phyloP scores from a whole-genome alignment of 1,140 invertebrate genomes.

The Cyphomyrmex costatus region DNA sequence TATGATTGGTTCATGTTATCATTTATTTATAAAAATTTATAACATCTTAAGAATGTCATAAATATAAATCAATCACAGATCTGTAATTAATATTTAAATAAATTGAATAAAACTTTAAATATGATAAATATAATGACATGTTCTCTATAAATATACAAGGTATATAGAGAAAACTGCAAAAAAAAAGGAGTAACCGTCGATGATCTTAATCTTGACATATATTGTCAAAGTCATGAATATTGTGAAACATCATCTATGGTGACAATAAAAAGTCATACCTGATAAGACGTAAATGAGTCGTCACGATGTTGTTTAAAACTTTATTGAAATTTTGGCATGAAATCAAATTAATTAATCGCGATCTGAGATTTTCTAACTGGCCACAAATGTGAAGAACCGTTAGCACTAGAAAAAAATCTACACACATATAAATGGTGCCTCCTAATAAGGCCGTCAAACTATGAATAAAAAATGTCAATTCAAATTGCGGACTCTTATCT shows the following conservation, averaged over 20 bases:
- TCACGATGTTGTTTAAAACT: background rate
- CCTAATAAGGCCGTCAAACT: background rate
- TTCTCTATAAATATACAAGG: no score
- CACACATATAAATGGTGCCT: background rate
- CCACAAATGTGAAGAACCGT: slow-evolving; percentile 40
- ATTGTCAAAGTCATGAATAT: no score
- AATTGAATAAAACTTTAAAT: no score
- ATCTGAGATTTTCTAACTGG: slow-evolving; percentile 25
- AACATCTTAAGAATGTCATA: no score
- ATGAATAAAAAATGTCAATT: slow-evolving; percentile 16
- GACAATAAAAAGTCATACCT: slow-evolving; percentile 18
- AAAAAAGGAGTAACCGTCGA: no score
- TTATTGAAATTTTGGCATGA: background rate
- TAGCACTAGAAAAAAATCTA: slow-evolving; percentile 27
- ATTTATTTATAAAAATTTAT: no score
- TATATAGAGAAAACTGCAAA: no score
- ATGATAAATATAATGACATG: no score
- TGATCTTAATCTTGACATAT: no score
- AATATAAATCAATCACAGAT: no score
- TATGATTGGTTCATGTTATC: no score
- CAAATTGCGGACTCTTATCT: slow-evolving; percentile 8
- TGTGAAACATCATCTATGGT: background rate
- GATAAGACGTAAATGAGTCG: slow-evolving; percentile 18
- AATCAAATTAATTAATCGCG: background rate
- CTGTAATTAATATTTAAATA: no score